Evolutionary conservation across 2,797 vertebrate species (phyloP).

Genomic region (Loris lydekkerianus): DNA sequence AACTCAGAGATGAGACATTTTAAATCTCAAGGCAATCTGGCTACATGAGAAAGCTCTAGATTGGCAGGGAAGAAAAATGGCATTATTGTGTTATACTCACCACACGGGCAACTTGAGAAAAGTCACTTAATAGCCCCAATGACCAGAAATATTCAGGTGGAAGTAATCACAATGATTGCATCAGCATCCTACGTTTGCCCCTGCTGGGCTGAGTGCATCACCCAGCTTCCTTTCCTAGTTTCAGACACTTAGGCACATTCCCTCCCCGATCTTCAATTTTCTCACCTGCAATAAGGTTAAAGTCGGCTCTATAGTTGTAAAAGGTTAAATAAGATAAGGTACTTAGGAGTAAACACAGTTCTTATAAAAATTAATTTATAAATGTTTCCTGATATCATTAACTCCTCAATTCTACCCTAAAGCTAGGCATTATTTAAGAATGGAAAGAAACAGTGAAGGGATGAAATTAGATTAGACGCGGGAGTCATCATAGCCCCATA

Average conservation of each 20-base stretch:
- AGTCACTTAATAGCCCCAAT: background rate
- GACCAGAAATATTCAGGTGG: background rate
- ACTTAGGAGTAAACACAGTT: background rate
- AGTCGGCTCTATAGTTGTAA: background rate
- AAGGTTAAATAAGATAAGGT: background rate
- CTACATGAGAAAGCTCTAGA: background rate
- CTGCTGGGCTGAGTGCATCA: background rate
- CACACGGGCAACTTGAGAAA: background rate
- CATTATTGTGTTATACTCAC: background rate
- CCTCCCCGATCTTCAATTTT: background rate
- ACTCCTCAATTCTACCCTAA: background rate
- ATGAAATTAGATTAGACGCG: background rate
- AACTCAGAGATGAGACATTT: background rate
- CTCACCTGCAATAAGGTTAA: background rate
- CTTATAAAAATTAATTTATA: background rate
- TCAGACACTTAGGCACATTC: background rate
- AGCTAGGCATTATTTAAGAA: background rate
- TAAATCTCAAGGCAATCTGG: background rate
- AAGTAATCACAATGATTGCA: background rate
- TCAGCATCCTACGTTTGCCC: background rate
- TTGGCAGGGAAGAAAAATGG: background rate
- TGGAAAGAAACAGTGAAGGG: background rate
- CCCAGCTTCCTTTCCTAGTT: background rate
- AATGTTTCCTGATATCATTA: slow-evolving; percentile 14
- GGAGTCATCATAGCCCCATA: no score